Base-by-base conservation (phyloP, 2,113 vertebrate genomes). In the Neolamprologus toae region DNA sequence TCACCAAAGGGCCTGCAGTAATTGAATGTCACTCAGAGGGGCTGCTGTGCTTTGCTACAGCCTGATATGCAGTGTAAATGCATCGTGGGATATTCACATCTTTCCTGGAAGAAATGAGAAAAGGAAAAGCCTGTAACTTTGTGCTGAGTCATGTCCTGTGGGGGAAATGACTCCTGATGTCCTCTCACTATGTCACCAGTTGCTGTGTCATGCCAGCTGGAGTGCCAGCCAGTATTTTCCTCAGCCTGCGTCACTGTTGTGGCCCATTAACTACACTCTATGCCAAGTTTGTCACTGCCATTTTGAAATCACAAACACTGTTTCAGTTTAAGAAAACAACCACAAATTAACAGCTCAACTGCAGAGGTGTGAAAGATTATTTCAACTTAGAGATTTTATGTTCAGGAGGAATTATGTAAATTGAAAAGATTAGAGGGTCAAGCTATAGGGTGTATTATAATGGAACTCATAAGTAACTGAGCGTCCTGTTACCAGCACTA, bases 1-100 rank as follows among this genome's bases (percentile, higher is more conserved):
- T 85, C 81, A 86, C 81, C 85, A 80, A 88, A 88, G 84, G 63
- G 49, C 71, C 78, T 23, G 54, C 84, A n/a, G 83, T 91, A 88
- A 91, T 91, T 90, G 73, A 83, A 89, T 88, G 88, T 82, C 91
- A 90, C 80, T 94, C 87, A 86, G 47, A 51, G n/a, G 53, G 42
- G 73, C 23, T 54, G 78, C n/a, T 54, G 61, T 78, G 35, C 78
- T 66, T 76, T 57, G 59, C 79, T 51, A 6, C 17, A 61, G 86
- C 71, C 78, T 84, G 85, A 81, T 47, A 21, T 11, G 9, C 17
- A 28, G 51, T 42, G 16, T 79, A 31, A 78, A 13, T 59, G 54
- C 47, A 13, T 63, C 84, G 42, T 17, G 31, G 49, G 79, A 61
- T 83, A 76, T 66, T 68, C 53, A 80, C 37, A 16, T 84, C 5